These are phyloP conservation scores for Odontophorus gujanensis DNA, from an alignment of 2,113 vertebrate genomes.

Conservation along the genomic window DNA sequence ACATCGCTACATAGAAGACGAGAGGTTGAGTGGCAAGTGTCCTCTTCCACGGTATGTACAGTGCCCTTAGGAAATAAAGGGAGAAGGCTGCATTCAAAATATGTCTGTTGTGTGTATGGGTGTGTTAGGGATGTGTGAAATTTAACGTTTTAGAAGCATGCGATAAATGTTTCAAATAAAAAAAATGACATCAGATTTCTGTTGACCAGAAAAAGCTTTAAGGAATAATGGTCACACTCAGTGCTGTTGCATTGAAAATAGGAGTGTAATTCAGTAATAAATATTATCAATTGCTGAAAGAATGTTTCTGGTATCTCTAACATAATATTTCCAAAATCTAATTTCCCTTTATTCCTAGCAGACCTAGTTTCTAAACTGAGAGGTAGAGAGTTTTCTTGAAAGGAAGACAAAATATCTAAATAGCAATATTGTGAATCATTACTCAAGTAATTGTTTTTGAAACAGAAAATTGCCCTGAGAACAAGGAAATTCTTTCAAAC, in stretches of 20 bases:
- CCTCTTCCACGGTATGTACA: slow-evolving; percentile 90
- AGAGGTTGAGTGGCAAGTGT: slow-evolving; percentile 95
- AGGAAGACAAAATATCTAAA: not conserved
- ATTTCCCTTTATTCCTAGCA: not conserved
- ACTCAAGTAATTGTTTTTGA: not conserved
- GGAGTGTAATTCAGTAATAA: not conserved
- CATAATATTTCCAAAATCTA: not conserved
- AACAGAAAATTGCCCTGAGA: not conserved
- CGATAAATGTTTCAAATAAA: not conserved
- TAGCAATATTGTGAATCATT: not conserved
- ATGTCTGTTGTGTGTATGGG: not conserved
- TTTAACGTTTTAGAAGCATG: not conserved
- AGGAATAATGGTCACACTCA: not conserved
- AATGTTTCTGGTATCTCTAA: not conserved
- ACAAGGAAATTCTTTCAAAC: not conserved
- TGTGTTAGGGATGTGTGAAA: not conserved
- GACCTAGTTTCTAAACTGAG: not conserved
- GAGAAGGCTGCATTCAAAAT: not conserved
- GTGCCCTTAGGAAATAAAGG: not conserved
- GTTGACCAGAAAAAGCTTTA: not conserved
- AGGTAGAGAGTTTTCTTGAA: not conserved
- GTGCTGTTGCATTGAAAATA: not conserved
- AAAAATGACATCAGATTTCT: not conserved
- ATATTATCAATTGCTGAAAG: not conserved
- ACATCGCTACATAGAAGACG: slow-evolving; percentile 93